Evolutionary conservation across 2,797 vertebrate species (phyloP).

Genomic region (Sphenodon punctatus): DNA sequence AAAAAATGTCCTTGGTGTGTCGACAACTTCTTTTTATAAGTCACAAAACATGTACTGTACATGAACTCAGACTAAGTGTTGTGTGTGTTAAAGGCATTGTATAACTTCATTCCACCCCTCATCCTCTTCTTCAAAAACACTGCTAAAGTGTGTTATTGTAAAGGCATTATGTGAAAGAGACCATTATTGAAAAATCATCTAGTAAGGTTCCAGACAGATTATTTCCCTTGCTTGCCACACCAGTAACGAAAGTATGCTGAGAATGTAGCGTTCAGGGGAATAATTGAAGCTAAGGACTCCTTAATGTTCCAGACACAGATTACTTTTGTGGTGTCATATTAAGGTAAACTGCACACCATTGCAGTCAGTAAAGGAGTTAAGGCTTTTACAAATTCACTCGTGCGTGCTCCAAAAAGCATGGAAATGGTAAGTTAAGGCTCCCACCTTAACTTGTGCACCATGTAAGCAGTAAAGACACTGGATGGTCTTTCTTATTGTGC

Average conservation of each 20-base stretch:
- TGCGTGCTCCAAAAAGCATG: too few species aligned
- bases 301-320: not conserved
- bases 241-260: not conserved
- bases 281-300: not conserved
- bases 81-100: not conserved
- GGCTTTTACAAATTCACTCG: too few species aligned
- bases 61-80: not conserved
- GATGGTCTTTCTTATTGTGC: too few species aligned
- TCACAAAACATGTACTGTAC: not conserved
- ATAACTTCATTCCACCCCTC: not conserved
- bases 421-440: too few species aligned
- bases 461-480: too few species aligned
- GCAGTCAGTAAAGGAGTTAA: too few species aligned
- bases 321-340: not conserved
- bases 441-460: too few species aligned
- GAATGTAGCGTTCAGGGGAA: accelerated
- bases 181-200: not conserved
- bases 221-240: not conserved
- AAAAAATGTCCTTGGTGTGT: not conserved
- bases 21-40: not conserved
- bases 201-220: not conserved
- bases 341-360: too few species aligned
- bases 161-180: not conserved
- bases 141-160: not conserved
- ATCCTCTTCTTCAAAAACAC: not conserved